These are phyloP conservation scores for Xestoiulus laeticollis DNA, from an alignment of 2,888 invertebrate species.

Conservation along the genomic window DNA sequence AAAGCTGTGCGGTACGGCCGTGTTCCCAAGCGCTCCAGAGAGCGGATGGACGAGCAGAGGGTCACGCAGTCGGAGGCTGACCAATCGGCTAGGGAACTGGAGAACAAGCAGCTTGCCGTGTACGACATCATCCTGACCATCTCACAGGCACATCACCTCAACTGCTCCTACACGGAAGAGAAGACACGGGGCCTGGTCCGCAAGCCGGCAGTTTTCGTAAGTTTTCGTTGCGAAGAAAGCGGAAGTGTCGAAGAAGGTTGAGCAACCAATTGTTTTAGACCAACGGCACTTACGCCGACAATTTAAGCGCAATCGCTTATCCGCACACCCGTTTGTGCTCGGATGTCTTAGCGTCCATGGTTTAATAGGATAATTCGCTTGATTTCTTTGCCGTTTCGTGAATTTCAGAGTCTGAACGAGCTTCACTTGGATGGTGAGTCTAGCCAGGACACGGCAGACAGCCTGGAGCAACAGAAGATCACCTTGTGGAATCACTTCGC, in stretches of 20 bases:
- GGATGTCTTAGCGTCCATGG: background rate
- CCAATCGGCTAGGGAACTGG: constrained; percentile 59
- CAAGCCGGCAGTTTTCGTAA: constrained; percentile 74
- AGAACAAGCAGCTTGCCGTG: constrained; percentile 71
- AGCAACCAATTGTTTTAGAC: too few species aligned
- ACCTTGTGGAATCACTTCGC: constrained; percentile 91
- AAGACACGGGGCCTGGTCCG: constrained; percentile 75
- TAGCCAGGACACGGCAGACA: constrained; percentile 58
- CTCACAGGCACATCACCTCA: constrained; percentile 82
- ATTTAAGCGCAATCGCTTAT: background rate
- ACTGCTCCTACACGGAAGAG: constrained; percentile 90
- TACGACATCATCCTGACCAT: constrained; percentile 83
- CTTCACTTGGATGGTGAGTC: constrained; percentile 49
- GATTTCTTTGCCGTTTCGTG: background rate
- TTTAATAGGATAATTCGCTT: constrained; percentile 22
- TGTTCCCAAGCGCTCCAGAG: constrained; percentile 91
- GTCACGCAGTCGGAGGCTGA: constrained; percentile 59
- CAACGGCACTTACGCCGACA: too few species aligned
- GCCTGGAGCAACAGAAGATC: constrained; percentile 77
- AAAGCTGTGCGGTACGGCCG: constrained; percentile 94
- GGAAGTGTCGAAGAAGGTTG: background rate
- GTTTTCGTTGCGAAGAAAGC: constrained; percentile 54
- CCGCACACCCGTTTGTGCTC: background rate
- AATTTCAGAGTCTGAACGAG: constrained; percentile 58
- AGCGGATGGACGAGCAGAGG: constrained; percentile 72